Evolutionary conservation across 2,888 invertebrate species (phyloP), one percentile per base, ranked within the genome.

Genomic region (Flexamia atlantica): DNA sequence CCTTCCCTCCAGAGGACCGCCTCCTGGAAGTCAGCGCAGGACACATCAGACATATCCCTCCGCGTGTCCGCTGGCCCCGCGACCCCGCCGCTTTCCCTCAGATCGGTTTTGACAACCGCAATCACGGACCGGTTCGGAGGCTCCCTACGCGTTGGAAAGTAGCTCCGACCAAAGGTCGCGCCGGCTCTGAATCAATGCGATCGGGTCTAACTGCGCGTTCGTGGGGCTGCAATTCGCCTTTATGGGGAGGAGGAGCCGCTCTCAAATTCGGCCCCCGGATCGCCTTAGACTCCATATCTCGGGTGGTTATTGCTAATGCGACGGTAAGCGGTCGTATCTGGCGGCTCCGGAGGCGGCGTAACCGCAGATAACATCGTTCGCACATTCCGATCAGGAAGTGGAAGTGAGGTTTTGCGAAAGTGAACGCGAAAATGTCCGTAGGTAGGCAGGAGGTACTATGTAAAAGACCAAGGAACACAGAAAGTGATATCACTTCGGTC

Each of bases 141-240:
- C 25, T 70, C 74, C 74, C 42, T 74, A 74, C 74, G 74, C 76
- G 76, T 46, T 76, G 25, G 76, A 76, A 76, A 79, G 79, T 79
- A 79, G 79, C 79, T 36, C 40, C 32, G 57, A 79, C 23, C 76
- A 76, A 76, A 76, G 76, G 76, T 76, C 76, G 76, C 25, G 3
- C 68, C 25, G 53, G 30, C 60, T 81, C 32, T 81, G 81, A 82
- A 82, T 82, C 46, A 82, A 68, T 50, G 72, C 70, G 83, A 57
- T 74, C 60, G 83, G 25, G 23, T 57, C 23, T 57, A 57, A 57
- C 57, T 57, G 57, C 57, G 57, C 20, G 1, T 25, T 57, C 46
- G 46, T 46, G 46, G 46, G 14, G 57, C 57, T 5, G 57, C 57
- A 25, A 57, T 57, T 57, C 57, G 57, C 57, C 23, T 57, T 57